Evolutionary conservation across 2,797 vertebrate species (phyloP).

Genomic region (Manis pentadactyla): DNA sequence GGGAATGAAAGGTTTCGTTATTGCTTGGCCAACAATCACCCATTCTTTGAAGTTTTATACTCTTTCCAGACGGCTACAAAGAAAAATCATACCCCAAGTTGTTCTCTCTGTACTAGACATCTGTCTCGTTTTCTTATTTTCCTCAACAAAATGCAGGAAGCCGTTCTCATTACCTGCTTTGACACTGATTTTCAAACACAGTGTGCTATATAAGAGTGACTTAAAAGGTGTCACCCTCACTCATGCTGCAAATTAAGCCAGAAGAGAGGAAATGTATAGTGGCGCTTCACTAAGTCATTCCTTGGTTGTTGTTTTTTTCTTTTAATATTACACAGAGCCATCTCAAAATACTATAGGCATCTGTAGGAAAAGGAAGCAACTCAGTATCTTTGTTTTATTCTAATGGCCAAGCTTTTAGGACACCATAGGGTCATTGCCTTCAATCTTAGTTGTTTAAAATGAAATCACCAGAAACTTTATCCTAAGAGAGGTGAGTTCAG

Average conservation of each 20-base stretch:
- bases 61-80: not conserved
- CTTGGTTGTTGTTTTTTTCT: too few relatives aligned
- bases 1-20: not conserved
- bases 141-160: accelerated
- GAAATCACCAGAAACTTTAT: not conserved
- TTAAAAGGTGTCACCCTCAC: accelerated
- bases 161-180: not conserved
- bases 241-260: not conserved
- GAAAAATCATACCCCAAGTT: not conserved
- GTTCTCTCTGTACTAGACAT: accelerated
- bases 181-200: too few relatives aligned
- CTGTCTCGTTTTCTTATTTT: accelerated
- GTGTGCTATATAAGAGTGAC: accelerated
- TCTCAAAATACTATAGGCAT: not conserved
- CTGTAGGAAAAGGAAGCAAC: accelerated
- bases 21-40: not conserved
- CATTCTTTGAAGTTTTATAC: not conserved
- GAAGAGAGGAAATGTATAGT: accelerated
- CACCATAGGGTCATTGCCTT: not conserved
- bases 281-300: accelerated
- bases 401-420: not conserved
- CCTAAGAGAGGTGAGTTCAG: not conserved
- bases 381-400: not conserved
- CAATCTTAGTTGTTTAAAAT: not conserved
- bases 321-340: not conserved